A percentile compares a stretch with the other conserved stretches of the same genome.
Evolutionary conservation across 2,888 invertebrate species (phyloP).

Genomic region (Athalia cordata): DNA sequence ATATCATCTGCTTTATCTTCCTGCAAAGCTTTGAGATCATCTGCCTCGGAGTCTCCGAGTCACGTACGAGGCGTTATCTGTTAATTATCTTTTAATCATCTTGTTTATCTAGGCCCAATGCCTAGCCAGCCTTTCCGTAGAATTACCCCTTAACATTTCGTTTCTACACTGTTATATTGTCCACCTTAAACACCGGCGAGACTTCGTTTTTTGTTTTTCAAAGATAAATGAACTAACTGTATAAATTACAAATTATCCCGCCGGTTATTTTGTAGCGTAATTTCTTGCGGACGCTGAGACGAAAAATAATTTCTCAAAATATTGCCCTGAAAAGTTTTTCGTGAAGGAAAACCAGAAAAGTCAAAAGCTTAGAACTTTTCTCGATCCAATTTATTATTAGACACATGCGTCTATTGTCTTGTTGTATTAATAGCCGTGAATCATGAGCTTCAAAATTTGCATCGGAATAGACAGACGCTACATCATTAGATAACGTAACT

Average conservation of each 20-base stretch:
- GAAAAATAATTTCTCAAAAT: too few relatives aligned
- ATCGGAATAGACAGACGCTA: background rate
- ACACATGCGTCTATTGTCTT: too few relatives aligned
- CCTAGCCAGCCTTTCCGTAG: conserved; percentile 27
- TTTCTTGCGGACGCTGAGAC: too few relatives aligned
- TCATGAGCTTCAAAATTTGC: too few relatives aligned
- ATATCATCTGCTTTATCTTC: conserved; percentile 26
- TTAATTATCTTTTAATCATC: conserved; percentile 71
- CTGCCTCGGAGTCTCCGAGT: conserved; percentile 50
- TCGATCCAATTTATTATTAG: too few relatives aligned
- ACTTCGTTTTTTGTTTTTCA: background rate
- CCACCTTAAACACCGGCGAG: background rate
- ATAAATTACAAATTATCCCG: too few relatives aligned
- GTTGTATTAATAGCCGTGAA: too few relatives aligned
- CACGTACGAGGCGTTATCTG: conserved; percentile 62
- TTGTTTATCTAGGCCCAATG: conserved; percentile 66
- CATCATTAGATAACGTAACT: background rate
- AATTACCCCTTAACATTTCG: conserved; percentile 44
- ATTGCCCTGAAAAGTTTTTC: too few relatives aligned
- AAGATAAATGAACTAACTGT: background rate
- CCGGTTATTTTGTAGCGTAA: too few relatives aligned
- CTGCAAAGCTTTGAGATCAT: conserved; percentile 50
- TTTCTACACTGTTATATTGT: too few relatives aligned
- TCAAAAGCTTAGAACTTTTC: too few relatives aligned
- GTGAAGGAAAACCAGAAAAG: too few relatives aligned